Base-by-base conservation (phyloP, 1,140 invertebrate species). In the Paraescarpia echinospica region DNA sequence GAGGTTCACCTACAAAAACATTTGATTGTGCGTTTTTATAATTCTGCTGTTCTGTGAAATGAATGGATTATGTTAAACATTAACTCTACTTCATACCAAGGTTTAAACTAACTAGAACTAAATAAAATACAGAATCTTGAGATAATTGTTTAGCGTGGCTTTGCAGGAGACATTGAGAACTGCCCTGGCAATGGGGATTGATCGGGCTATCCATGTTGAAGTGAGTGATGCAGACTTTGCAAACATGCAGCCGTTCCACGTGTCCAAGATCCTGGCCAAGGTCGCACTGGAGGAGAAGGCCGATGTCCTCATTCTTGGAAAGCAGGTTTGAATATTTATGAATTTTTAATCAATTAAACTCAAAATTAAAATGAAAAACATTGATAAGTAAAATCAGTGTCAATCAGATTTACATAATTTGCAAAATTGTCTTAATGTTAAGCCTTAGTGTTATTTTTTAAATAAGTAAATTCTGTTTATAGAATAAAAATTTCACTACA, bases 131-230 rank as follows among this genome's bases (percentile, higher is more conserved):
- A 90, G 33, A 89, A 35, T 89, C 59, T 91, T 92, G 1, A 35
- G 90, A 92, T 89, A 31, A 51, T 35, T 89, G 34, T 33, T 33
- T 31, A 92, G 22, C 18, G 33, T 92, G 88, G 27, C 34, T 91
- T 93, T 93, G 14, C 92, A 98, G 97, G 98, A 99, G 97, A 98
- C 97, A 0, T 96, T 99, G 18, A 97, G 99, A 94, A 99, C 99
- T 89, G 99, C 99, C 2, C 96, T 99, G 59, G 99, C 99, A 0
- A 99, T 99, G 99, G 99, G 99, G 90, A 98, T 98, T 14, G 99
- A 99, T 96, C 97, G 98, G 94, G 99, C 98, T 8, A 98, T 99
- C 94, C 99, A 99, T 96, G 98, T 99, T 0, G 98, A 99, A 96
- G 96, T 99, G 0, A 97, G 98, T 33, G 97, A 97, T 0, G 96